Evolutionary conservation across 2,113 vertebrate species (phyloP).

Genomic region (Gadus macrocephalus): DNA sequence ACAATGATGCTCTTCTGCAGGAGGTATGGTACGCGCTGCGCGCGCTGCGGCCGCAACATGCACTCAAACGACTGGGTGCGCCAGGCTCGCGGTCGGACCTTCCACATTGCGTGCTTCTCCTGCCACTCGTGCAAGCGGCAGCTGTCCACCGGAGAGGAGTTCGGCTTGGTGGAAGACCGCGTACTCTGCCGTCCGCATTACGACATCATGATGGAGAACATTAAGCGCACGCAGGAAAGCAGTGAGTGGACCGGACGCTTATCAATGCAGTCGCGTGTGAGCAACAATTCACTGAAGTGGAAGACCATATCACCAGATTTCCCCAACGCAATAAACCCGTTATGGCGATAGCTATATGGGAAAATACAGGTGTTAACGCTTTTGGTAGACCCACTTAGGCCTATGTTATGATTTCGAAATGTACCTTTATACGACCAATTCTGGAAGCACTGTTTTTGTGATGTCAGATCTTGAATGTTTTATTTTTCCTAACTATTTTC

Average conservation of each 20-base stretch:
- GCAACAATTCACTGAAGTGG: neutral
- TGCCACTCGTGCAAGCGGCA: constrained; percentile 95
- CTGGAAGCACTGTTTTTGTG: too few relatives aligned
- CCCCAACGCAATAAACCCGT: neutral
- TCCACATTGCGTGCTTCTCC: constrained; percentile 93
- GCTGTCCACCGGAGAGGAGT: constrained; percentile 94
- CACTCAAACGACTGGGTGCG: constrained; percentile 96
- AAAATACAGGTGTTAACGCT: too few relatives aligned
- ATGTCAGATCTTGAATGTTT: too few relatives aligned
- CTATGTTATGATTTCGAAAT: too few relatives aligned
- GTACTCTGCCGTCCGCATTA: constrained; percentile 93
- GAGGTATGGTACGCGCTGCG: constrained; percentile 91
- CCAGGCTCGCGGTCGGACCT: constrained; percentile 89
- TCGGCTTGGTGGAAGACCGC: constrained; percentile 89
- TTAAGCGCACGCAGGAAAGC: constrained; percentile 88
- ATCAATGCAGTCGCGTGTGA: neutral
- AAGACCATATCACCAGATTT: neutral
- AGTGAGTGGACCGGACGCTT: constrained; percentile 70
- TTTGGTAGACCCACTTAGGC: too few relatives aligned
- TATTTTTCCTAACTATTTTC: too few relatives aligned
- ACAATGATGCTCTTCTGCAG: constrained; percentile 55
- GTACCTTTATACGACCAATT: too few relatives aligned
- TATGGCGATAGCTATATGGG: too few relatives aligned
- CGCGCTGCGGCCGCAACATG: constrained; percentile 94
- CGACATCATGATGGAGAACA: constrained; percentile 90